These are phyloP conservation scores for Dolichomitus sp. DNA, from an alignment of 2,888 invertebrate species.

Conservation along the genomic window DNA sequence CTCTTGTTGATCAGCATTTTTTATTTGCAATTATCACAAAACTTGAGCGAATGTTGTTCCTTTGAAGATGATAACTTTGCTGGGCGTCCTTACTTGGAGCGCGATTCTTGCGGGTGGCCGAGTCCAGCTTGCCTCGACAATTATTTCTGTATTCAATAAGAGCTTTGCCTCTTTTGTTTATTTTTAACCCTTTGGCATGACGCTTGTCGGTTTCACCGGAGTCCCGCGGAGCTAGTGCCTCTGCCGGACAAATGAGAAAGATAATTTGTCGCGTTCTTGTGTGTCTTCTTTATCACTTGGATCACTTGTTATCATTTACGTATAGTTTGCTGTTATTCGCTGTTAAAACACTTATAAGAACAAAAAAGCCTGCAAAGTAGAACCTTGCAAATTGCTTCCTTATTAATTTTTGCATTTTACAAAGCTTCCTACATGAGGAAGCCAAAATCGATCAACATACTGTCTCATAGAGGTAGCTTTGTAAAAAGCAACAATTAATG, in stretches of 20 bases:
- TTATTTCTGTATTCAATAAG: constrained; percentile 72
- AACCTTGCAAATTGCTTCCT: too few species aligned
- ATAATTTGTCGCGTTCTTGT: constrained; percentile 16
- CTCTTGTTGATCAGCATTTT: not conserved
- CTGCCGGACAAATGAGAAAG: constrained; percentile 30
- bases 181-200: constrained; percentile 69
- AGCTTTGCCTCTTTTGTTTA: constrained; percentile 71
- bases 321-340: too few species aligned
- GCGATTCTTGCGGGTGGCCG: constrained; percentile 50
- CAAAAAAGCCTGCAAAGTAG: too few species aligned
- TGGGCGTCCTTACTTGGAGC: constrained; percentile 30
- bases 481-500: too few species aligned
- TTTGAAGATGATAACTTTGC: not conserved
- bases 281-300: constrained; percentile 1
- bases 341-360: too few species aligned
- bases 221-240: constrained; percentile 37
- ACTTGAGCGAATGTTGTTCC: not conserved
- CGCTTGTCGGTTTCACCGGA: constrained; percentile 51
- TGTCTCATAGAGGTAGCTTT: too few species aligned
- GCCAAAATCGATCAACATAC: too few species aligned
- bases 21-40: not conserved
- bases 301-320: not conserved
- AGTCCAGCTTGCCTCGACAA: constrained; percentile 64
- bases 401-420: too few species aligned
- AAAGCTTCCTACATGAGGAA: too few species aligned